These are phyloP conservation scores for Lithophane ornitopus DNA, from an alignment of 2,888 invertebrate genomes.

Conservation along the genomic window DNA sequence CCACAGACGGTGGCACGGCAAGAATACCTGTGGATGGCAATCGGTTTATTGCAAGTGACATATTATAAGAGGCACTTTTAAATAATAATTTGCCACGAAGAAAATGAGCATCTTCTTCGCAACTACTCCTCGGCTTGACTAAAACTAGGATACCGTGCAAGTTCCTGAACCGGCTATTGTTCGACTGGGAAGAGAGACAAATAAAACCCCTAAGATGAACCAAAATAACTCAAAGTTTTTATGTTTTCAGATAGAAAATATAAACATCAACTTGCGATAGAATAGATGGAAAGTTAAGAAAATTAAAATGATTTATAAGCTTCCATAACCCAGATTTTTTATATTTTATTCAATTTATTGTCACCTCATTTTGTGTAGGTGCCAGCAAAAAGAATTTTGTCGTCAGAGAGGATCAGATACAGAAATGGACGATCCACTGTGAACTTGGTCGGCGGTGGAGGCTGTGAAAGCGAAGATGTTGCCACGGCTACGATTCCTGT, in stretches of 20 bases:
- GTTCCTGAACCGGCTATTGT: no score
- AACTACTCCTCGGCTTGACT: not conserved
- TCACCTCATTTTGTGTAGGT: slow-evolving; percentile 15
- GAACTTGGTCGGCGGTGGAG: slow-evolving; percentile 33
- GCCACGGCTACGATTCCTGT: slow-evolving; percentile 22
- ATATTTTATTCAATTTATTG: slow-evolving; percentile 6
- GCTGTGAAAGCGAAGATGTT: not conserved
- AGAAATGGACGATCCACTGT: not conserved
- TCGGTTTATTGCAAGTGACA: slow-evolving; percentile 21
- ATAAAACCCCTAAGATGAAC: not conserved
- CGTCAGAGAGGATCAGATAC: not conserved
- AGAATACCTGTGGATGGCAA: slow-evolving; percentile 51
- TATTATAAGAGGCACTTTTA: not conserved
- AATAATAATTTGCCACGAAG: not conserved
- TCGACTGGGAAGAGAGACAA: not conserved
- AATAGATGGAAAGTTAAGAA: slow-evolving; percentile 3
- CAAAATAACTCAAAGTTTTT: not conserved
- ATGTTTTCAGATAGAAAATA: not conserved
- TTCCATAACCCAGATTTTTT: not conserved
- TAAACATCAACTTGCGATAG: not conserved
- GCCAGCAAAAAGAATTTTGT: slow-evolving; percentile 51
- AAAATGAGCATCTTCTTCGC: not conserved
- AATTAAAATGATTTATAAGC: slow-evolving; percentile 7
- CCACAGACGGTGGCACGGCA: slow-evolving; percentile 49
- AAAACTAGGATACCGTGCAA: no score